Evolutionary conservation across 2,888 invertebrate genomes (phyloP).

Genomic region (Bedellia somnulentella): DNA sequence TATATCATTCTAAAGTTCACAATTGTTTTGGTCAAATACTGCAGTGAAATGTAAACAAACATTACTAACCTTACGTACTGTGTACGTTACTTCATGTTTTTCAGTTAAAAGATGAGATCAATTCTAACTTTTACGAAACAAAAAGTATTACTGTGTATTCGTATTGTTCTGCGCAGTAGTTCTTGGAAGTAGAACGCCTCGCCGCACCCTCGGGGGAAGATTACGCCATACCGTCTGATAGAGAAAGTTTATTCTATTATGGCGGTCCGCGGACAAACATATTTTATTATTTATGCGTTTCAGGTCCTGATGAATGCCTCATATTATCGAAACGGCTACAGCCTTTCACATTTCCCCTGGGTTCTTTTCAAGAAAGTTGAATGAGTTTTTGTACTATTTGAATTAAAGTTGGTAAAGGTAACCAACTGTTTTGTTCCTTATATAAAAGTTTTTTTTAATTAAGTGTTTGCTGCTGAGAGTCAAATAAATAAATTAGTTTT

Average conservation of each 20-base stretch:
- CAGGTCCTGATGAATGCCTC: conserved; percentile 1
- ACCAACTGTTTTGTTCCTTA: not conserved
- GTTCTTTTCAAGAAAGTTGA: not conserved
- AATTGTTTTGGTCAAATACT: too few relatives aligned
- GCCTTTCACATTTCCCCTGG: not conserved
- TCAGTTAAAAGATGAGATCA: too few relatives aligned
- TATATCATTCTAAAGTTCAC: too few relatives aligned
- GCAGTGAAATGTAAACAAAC: too few relatives aligned
- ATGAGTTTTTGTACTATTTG: not conserved
- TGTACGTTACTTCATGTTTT: too few relatives aligned
- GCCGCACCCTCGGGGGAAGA: conserved; percentile 8
- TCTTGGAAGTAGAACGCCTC: too few relatives aligned
- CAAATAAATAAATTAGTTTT: too few relatives aligned
- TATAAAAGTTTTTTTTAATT: not conserved
- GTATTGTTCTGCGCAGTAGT: too few relatives aligned
- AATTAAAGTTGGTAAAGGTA: not conserved
- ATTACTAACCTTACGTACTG: too few relatives aligned
- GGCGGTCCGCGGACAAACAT: conserved; percentile 7
- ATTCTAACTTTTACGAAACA: too few relatives aligned
- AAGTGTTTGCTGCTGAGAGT: not conserved
- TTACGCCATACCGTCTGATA: conserved; percentile 7
- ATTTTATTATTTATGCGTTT: conserved; percentile 9
- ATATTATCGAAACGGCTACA: conserved; percentile 3
- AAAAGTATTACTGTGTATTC: too few relatives aligned
- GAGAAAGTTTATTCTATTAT: conserved; percentile 9